Percentiles rank a stretch among this genome's conserved stretches.
phyloP scores from a whole-genome alignment of 2,888 invertebrate genomes.

The Agrochola circellaris region DNA sequence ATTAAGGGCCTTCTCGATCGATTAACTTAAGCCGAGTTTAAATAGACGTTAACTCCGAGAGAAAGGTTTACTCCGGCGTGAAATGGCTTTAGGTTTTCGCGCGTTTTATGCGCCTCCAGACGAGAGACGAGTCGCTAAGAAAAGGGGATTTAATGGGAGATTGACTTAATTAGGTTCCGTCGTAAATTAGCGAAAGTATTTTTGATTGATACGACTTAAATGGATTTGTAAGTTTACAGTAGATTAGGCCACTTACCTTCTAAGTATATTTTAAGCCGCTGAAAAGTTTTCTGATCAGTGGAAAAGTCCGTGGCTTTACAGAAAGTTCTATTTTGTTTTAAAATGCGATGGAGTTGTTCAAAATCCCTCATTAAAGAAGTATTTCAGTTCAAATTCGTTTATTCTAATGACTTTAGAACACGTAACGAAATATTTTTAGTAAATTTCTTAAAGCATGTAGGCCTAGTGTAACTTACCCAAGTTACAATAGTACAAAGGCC shows the following conservation, averaged over 20 bases:
- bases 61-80: slow-evolving; percentile 91
- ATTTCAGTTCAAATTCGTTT: slow-evolving; percentile 1
- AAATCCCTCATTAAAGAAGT: background rate
- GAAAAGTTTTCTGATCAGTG: slow-evolving; percentile 25
- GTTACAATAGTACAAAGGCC: slow-evolving; percentile 45
- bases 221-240: slow-evolving; percentile 76
- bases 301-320: background rate
- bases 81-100: slow-evolving; percentile 91
- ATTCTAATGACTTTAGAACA: slow-evolving; percentile 29
- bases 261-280: slow-evolving; percentile 42
- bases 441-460: slow-evolving; percentile 14
- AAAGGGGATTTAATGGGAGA: slow-evolving; percentile 88
- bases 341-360: slow-evolving; percentile 23
- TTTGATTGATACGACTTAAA: slow-evolving; percentile 85
- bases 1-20: slow-evolving; percentile 90
- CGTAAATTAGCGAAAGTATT: slow-evolving; percentile 86
- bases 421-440: slow-evolving; percentile 10
- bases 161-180: slow-evolving; percentile 88
- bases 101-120: slow-evolving; percentile 85
- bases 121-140: slow-evolving; percentile 88
- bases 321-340: slow-evolving; percentile 9
- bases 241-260: slow-evolving; percentile 45
- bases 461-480: slow-evolving; percentile 29
- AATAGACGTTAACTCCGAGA: slow-evolving; percentile 90
- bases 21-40: slow-evolving; percentile 90